Evolutionary conservation across 2,797 vertebrate species (phyloP).

Genomic region (Paedocypris micromegethes): DNA sequence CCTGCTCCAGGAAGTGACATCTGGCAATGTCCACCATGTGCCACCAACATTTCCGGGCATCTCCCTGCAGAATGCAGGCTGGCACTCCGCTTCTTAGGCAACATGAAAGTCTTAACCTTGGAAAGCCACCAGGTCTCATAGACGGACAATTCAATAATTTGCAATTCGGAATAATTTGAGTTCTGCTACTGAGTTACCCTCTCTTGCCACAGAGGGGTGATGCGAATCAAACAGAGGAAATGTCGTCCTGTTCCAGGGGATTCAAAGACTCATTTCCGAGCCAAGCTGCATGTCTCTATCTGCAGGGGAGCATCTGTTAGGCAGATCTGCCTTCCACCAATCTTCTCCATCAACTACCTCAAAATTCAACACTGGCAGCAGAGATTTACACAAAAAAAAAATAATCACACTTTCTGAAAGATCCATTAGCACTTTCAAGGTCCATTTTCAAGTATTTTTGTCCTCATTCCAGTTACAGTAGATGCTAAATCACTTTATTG

Average conservation of each 20-base stretch:
- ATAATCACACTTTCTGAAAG: too few species aligned
- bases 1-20: constrained; percentile 54
- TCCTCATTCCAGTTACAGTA: too few species aligned
- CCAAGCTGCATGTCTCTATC: constrained; percentile 45
- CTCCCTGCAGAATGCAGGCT: constrained; percentile 49
- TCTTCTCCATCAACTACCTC: constrained; percentile 23
- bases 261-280: constrained; percentile 45
- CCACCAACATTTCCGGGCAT: constrained; percentile 30
- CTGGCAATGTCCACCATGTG: constrained; percentile 50
- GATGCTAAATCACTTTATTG: too few species aligned
- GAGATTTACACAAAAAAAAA: neutral
- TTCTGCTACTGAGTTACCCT: too few species aligned
- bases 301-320: constrained; percentile 50
- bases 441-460: too few species aligned
- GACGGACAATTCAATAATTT: too few species aligned
- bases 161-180: too few species aligned
- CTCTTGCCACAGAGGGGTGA: constrained; percentile 42
- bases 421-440: too few species aligned
- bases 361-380: constrained; percentile 17
- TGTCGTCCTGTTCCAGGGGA: constrained; percentile 52
- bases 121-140: constrained; percentile 49
- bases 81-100: constrained; percentile 51
- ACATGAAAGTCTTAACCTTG: constrained; percentile 62
- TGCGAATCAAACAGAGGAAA: constrained; percentile 50
- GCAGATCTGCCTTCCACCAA: constrained; percentile 21